phyloP scores from a whole-genome alignment of 2,113 vertebrate genomes.

The Cottus gobio region DNA sequence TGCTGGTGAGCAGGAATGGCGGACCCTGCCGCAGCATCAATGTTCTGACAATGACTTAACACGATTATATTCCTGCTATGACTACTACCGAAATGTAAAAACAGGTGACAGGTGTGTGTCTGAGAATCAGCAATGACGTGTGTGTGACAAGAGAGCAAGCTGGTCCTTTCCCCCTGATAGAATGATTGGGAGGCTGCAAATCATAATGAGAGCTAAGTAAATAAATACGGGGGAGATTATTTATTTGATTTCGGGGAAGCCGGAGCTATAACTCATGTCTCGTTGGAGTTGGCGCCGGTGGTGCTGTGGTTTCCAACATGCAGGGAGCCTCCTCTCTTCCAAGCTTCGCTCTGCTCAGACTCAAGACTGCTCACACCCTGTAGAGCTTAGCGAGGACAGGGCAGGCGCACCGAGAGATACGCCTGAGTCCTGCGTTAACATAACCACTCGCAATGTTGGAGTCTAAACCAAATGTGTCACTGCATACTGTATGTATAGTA shows the following conservation, averaged over 20 bases:
- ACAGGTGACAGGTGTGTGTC: slow-evolving; percentile 56
- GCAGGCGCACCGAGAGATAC: slow-evolving; percentile 9
- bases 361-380: slow-evolving; percentile 36
- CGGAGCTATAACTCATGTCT: slow-evolving; percentile 67
- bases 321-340: slow-evolving; percentile 56
- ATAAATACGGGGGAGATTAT: slow-evolving; percentile 67
- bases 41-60: slow-evolving; percentile 53
- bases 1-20: slow-evolving; percentile 23
- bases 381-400: slow-evolving; percentile 22
- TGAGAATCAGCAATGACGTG: slow-evolving; percentile 22
- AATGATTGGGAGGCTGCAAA: slow-evolving; percentile 57
- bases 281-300: slow-evolving; percentile 58
- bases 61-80: slow-evolving; percentile 29
- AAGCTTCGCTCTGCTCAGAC: slow-evolving; percentile 47
- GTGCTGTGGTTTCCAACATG: slow-evolving; percentile 67
- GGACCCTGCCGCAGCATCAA: slow-evolving; percentile 47
- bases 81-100: slow-evolving; percentile 53
- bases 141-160: slow-evolving; percentile 3
- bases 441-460: background rate
- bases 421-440: background rate
- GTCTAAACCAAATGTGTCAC: slow-evolving; percentile 8
- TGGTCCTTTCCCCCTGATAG: slow-evolving; percentile 14
- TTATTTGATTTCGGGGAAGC: slow-evolving; percentile 75
- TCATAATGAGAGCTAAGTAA: slow-evolving; percentile 61
- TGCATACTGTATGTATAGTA: background rate